Percentiles rank a stretch among this genome's conserved stretches.
phyloP scores from a whole-genome alignment of 1,140 invertebrate species.

The Penaeus chinensis region DNA sequence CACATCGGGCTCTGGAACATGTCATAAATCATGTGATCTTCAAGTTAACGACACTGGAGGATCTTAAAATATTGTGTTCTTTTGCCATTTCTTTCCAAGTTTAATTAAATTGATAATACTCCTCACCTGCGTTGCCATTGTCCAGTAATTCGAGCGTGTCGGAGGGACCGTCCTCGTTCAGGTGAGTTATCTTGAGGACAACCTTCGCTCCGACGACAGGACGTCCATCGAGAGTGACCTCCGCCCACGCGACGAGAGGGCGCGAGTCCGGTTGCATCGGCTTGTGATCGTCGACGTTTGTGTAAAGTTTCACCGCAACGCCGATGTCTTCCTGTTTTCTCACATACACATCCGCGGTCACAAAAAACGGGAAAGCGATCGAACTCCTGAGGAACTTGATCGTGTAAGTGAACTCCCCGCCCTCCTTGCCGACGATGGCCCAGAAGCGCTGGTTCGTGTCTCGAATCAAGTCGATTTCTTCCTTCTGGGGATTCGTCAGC shows the following conservation, averaged over 20 bases:
- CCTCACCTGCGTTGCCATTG: constrained; percentile 59
- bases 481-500: constrained; percentile 25
- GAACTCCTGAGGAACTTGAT: constrained; percentile 60
- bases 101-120: not conserved
- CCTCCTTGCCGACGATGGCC: constrained; percentile 35
- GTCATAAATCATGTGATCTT: too few relatives aligned
- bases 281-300: constrained; percentile 39
- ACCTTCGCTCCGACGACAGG: constrained; percentile 55
- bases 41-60: too few relatives aligned
- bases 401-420: constrained; percentile 37
- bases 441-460: constrained; percentile 61
- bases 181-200: constrained; percentile 49
- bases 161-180: constrained; percentile 41
- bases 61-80: not conserved
- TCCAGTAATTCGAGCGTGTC: constrained; percentile 53
- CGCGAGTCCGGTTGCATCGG: constrained; percentile 42
- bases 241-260: constrained; percentile 51
- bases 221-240: constrained; percentile 43
- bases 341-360: constrained; percentile 55
- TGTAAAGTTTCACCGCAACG: constrained; percentile 43
- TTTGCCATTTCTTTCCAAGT: not conserved
- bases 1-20: constrained; percentile 45
- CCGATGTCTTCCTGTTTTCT: constrained; percentile 28
- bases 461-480: constrained; percentile 48
- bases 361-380: constrained; percentile 43